phyloP scores from a whole-genome alignment of 2,113 vertebrate genomes.

The Saccopteryx bilineata region DNA sequence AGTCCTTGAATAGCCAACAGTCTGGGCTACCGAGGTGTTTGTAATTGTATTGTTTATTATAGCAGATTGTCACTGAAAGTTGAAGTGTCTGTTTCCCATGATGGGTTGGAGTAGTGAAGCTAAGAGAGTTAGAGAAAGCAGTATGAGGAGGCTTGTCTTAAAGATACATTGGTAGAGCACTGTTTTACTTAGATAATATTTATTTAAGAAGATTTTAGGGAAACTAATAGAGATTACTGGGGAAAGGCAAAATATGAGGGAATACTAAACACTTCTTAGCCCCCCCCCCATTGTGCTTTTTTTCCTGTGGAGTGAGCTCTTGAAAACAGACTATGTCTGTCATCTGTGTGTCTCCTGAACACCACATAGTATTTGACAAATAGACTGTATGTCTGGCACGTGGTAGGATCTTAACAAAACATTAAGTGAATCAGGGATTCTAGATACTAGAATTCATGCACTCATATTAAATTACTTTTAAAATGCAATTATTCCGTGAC shows the following conservation, averaged over 20 bases:
- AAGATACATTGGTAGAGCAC: not conserved
- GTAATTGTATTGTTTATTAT: not conserved
- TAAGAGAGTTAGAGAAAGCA: not conserved
- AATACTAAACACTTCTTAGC: not conserved
- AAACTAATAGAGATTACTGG: not conserved
- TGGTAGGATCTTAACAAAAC: not conserved
- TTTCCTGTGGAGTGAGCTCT: not conserved
- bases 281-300: not conserved
- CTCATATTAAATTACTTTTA: not conserved
- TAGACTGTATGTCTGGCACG: not conserved
- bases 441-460: not conserved
- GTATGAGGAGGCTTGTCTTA: not conserved
- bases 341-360: not conserved
- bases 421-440: not conserved
- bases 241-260: not conserved
- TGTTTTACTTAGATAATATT: constrained; percentile 21
- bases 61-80: not conserved
- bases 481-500: not conserved
- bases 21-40: not conserved
- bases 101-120: not conserved
- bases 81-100: not conserved
- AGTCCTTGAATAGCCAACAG: not conserved
- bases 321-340: not conserved
- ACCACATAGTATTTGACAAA: not conserved
- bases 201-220: not conserved